Conservation (phyloP, 1,140 invertebrate species). For the Drosophila tristis region DNA sequence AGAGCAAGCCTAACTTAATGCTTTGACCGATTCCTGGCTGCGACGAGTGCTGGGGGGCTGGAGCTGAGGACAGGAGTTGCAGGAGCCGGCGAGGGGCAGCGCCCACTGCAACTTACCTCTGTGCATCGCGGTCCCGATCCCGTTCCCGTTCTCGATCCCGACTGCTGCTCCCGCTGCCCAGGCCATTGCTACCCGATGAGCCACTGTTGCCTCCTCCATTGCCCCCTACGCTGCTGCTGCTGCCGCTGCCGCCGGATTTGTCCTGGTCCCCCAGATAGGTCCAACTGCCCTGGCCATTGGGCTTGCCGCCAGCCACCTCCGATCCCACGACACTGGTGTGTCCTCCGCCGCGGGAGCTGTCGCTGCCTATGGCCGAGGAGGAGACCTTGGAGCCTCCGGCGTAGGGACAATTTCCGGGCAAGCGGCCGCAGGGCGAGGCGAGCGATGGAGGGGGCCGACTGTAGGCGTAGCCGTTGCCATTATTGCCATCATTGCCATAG, state of each 20-base stretch:
- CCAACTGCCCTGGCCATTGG: conserved; percentile 57
- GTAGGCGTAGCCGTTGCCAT: conserved; percentile 34
- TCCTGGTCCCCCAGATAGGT: conserved; percentile 78
- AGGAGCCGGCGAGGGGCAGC: conserved; percentile 26
- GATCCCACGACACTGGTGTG: conserved; percentile 59
- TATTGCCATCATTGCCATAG: conserved; percentile 6
- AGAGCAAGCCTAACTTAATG: conserved; percentile 83
- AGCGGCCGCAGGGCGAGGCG: conserved; percentile 60
- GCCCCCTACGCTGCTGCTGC: neutral
- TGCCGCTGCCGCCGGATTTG: conserved; percentile 26
- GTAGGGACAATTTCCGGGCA: conserved; percentile 68
- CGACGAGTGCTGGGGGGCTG: conserved; percentile 3
- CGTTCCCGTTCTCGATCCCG: conserved; percentile 42
- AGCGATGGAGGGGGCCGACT: conserved; percentile 29
- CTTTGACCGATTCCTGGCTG: conserved; percentile 60
- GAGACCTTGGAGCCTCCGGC: conserved; percentile 57
- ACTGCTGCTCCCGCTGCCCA: conserved; percentile 38
- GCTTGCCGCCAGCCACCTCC: conserved; percentile 21
- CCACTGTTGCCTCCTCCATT: conserved; percentile 1
- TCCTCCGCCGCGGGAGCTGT: conserved; percentile 58
- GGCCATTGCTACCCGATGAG: conserved; percentile 6
- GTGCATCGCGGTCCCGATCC: conserved; percentile 63
- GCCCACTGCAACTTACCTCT: conserved; percentile 84
- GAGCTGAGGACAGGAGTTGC: neutral
- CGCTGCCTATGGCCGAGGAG: conserved; percentile 70